Evolutionary conservation across 2,797 vertebrate genomes (phyloP).

Genomic region (Orestias chungarensis): DNA sequence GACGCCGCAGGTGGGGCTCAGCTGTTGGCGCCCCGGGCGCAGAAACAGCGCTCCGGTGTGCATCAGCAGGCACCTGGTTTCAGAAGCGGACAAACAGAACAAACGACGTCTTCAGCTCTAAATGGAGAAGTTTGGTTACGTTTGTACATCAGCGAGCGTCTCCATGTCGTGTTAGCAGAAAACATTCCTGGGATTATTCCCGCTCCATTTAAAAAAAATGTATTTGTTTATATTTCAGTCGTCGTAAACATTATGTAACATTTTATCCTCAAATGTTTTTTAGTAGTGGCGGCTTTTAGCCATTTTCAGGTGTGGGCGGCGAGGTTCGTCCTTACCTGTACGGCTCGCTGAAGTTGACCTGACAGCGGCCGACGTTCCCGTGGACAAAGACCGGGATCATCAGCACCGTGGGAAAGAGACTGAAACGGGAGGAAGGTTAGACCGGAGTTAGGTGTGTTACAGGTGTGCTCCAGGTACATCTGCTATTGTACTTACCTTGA

Average conservation of each 20-base stretch:
- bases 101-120: no score
- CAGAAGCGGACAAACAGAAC: slow-evolving; percentile 5
- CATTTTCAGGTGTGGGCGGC: no score
- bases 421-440: slow-evolving; percentile 40
- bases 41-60: slow-evolving; percentile 73
- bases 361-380: slow-evolving; percentile 83
- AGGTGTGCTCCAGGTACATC: not conserved
- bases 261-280: no score
- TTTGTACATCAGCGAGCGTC: no score
- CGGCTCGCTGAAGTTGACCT: slow-evolving; percentile 82
- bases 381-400: slow-evolving; percentile 84
- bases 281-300: no score
- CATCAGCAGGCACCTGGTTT: slow-evolving; percentile 87
- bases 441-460: not conserved
- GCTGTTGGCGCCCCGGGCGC: slow-evolving; percentile 21
- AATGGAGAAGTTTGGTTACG: no score
- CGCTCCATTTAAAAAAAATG: no score
- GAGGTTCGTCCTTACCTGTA: slow-evolving; percentile 78
- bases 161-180: no score
- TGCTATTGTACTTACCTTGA: slow-evolving; percentile 26
- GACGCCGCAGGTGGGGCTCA: slow-evolving; percentile 65
- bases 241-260: no score
- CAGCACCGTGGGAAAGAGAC: slow-evolving; percentile 83
- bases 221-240: no score
- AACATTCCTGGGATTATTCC: no score